Base-by-base conservation (phyloP, 1,140 invertebrate genomes). In the Pseudomyrmex dendroicus region DNA sequence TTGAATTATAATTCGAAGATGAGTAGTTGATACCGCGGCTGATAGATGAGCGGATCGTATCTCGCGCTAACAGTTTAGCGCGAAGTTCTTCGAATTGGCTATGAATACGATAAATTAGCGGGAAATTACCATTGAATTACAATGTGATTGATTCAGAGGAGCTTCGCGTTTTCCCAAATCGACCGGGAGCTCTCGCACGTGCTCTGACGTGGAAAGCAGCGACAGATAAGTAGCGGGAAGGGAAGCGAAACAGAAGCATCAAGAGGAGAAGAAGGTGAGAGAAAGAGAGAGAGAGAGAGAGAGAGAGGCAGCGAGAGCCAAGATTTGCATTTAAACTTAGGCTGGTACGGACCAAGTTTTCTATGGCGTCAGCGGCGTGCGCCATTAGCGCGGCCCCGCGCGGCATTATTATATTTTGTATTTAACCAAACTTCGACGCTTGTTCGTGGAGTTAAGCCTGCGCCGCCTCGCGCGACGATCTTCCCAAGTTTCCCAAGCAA, bases 351-450 rank as follows among this genome's bases (percentile, higher is more conserved):
- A 68, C 15, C 50, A 82, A 86, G 62, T 86, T 88, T 82, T 82
- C 84, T 73, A 17, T 63, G 54, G 70, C 46, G 22, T 54, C 25
- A 50, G 59, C 15, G 62, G 61, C 50, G 70, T n/a, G 66, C 74
- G 82, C 84, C 77, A 88, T 89, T 89, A 89, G 57, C 62, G 59
- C 54, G 52, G 57, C 66, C 72, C 76, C n/a, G n/a, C n/a, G 17
- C 4, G 72, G 73, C 80, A 83, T 89, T 85, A 89, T 89, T 89
- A 82, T 89, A 89, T 89, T 89, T 83, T 85, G 82, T 89, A 89
- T 89, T 89, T 89, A 89, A 85, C 73, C 70, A 64, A 89, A 89
- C 73, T 89, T 89, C 61, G 72, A 83, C 82, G 63, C 73, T 80
- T 82, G 86, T 80, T 83, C 72, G 56, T 61, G 46, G 22, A 67